phyloP scores from a whole-genome alignment of 1,140 invertebrate genomes.

The Diuraphis noxia region DNA sequence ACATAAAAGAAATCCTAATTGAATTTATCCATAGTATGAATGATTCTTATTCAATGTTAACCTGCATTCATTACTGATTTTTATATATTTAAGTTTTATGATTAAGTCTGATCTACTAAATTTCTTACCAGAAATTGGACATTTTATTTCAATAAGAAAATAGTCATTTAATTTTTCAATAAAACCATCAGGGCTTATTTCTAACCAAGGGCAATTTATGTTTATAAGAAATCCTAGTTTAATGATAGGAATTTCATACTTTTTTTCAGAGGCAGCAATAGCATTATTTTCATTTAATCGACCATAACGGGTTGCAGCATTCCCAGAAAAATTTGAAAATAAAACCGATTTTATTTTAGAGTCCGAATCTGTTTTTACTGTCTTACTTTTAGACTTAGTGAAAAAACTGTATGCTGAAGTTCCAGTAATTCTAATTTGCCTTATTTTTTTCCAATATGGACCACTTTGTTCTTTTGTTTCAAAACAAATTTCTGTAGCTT shows the following conservation, averaged over 20 bases:
- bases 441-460: background rate
- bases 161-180: background rate
- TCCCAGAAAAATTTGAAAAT: background rate
- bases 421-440: background rate
- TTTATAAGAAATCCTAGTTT: background rate
- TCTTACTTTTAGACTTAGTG: background rate
- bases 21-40: background rate
- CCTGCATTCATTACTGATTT: background rate
- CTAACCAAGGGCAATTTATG: background rate
- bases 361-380: background rate
- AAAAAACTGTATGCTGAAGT: background rate
- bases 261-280: background rate
- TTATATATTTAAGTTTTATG: background rate
- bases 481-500: background rate
- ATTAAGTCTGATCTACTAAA: background rate
- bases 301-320: background rate
- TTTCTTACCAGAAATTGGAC: background rate
- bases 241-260: background rate
- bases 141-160: conserved; percentile 11
- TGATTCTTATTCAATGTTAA: background rate
- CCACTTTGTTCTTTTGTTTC: background rate
- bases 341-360: background rate
- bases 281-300: background rate
- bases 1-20: background rate
- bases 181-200: background rate